These are phyloP conservation scores for Apteryx owenii DNA, from an alignment of 2,113 vertebrate genomes.

Conservation along the genomic window DNA sequence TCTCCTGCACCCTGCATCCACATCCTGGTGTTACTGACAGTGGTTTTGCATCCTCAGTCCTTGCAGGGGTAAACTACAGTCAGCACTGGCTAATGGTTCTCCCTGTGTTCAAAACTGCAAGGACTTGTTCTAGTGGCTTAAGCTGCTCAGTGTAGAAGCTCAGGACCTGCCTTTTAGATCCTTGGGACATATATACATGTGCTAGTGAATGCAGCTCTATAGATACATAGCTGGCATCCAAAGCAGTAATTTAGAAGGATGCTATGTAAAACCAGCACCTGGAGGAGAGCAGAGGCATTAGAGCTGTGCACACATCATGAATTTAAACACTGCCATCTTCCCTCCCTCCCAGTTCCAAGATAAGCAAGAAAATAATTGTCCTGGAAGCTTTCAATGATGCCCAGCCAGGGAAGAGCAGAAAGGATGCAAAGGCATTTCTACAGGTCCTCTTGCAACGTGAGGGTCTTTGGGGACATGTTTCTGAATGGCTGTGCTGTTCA, in stretches of 20 bases:
- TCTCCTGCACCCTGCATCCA: neutral
- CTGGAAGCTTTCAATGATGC: neutral
- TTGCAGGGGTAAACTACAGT: neutral
- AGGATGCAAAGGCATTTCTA: neutral
- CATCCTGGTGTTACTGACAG: neutral
- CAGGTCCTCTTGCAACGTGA: neutral
- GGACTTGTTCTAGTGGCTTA: neutral
- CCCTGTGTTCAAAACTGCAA: neutral
- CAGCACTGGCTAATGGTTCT: neutral
- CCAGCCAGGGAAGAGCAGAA: neutral
- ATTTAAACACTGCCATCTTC: neutral
- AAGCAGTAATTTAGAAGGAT: neutral
- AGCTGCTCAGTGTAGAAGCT: neutral
- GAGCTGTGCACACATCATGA: neutral
- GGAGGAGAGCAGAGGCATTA: neutral
- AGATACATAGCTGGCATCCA: neutral
- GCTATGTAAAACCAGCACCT: neutral
- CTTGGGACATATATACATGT: too few relatives aligned
- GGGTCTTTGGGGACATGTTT: neutral
- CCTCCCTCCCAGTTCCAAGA: neutral
- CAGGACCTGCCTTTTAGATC: neutral
- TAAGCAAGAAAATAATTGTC: neutral
- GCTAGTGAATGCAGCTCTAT: neutral
- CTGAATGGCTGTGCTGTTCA: neutral
- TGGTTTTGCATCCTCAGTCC: neutral